Conservation (phyloP, 2,113 vertebrate genomes). For the Proteles cristata region DNA sequence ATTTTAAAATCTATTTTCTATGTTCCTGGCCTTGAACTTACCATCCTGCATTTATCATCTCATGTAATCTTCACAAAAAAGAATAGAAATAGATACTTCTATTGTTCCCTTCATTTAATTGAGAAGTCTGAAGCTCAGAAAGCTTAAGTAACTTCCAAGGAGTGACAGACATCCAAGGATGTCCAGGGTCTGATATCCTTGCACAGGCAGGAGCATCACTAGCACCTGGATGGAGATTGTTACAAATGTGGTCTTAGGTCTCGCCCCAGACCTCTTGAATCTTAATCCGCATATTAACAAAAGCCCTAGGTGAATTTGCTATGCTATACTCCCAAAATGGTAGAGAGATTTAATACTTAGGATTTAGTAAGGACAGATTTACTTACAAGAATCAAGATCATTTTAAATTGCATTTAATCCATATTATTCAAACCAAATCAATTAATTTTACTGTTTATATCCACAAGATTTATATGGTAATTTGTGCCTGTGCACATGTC, state of each 20-base stretch:
- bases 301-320: background rate
- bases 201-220: background rate
- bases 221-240: background rate
- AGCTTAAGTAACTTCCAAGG: background rate
- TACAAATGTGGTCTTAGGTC: background rate
- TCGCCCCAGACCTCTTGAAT: background rate
- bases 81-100: background rate
- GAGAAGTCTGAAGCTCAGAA: background rate
- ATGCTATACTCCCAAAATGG: background rate
- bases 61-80: background rate
- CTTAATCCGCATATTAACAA: background rate
- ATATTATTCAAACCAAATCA: constrained; percentile 21
- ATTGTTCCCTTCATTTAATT: background rate
- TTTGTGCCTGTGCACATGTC: background rate
- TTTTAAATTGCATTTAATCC: background rate
- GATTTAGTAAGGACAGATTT: background rate
- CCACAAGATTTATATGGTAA: background rate
- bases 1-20: background rate
- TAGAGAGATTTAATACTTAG: constrained; percentile 6
- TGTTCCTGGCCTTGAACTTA: background rate
- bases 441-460: constrained; percentile 51
- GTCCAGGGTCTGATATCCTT: background rate
- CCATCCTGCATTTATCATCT: background rate
- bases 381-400: background rate
- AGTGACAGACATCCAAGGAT: background rate